Base-by-base conservation (phyloP, 2,113 vertebrate species). In the Pseudolaguvia tuberculata region DNA sequence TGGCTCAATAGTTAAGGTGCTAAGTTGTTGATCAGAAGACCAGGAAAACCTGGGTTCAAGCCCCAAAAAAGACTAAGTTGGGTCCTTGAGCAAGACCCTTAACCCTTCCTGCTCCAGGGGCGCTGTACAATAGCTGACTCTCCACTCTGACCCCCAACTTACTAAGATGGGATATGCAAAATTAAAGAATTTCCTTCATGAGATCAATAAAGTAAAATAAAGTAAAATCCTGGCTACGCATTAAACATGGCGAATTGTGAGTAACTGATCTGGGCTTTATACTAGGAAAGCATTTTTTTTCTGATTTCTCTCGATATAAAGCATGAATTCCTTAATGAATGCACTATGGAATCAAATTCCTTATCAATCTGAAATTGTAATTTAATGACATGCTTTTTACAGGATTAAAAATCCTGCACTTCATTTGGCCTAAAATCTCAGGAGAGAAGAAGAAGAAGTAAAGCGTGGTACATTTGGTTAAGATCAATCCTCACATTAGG, bases 161-260 rank as follows among this genome's bases (percentile, higher is more conserved):
- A n/a, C n/a, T n/a, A n/a, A n/a, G n/a, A n/a, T n/a, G n/a, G n/a
- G n/a, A n/a, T n/a, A n/a, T n/a, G n/a, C n/a, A n/a, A n/a, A n/a
- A n/a, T n/a, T n/a, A n/a, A n/a, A n/a, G n/a, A n/a, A n/a, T n/a
- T n/a, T n/a, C n/a, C n/a, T n/a, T n/a, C n/a, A n/a, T n/a, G n/a
- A n/a, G n/a, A n/a, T n/a, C n/a, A n/a, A n/a, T n/a, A n/a, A n/a
- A n/a, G n/a, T n/a, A n/a, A n/a, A n/a, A n/a, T 83, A 77, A 85
- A 81, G 68, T 75, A 80, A 81, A 85, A 88, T 88, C 84, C 76
- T 78, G 71, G 88, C 77, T 83, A 86, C 85, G 86, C 89, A 89
- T 91, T 89, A 89, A 84, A 85, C 82, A 87, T 83, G 79, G 84
- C 85, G 87, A 90, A 89, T 86, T 86, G 82, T 86, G 85, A 86